These are phyloP conservation scores for Tylochromis polylepis DNA, from an alignment of 2,113 vertebrate genomes.

Conservation along the genomic window DNA sequence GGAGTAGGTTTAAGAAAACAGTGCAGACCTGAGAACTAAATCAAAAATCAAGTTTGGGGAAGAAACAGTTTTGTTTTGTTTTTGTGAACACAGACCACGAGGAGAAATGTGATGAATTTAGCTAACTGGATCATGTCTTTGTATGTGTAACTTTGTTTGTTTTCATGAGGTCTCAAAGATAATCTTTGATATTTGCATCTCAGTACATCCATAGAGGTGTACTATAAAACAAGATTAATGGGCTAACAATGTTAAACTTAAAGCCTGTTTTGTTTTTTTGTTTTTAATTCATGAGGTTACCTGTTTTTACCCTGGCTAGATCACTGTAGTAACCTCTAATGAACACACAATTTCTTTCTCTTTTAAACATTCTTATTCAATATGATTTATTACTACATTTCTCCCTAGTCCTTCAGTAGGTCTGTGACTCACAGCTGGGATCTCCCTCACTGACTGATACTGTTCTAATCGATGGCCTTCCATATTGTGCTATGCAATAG, in stretches of 20 bases:
- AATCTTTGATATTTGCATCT: not conserved
- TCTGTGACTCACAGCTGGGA: not conserved
- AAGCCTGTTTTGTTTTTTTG: too few species aligned
- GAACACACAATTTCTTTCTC: not conserved
- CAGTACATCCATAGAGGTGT: not conserved
- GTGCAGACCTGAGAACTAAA: not conserved
- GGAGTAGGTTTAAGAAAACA: constrained; percentile 2
- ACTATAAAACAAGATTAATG: not conserved
- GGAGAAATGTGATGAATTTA: not conserved
- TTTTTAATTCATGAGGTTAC: not conserved
- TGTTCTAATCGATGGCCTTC: not conserved
- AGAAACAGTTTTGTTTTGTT: not conserved
- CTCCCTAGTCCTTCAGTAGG: not conserved
- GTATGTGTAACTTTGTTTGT: not conserved
- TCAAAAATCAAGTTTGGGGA: not conserved
- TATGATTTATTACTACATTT: not conserved
- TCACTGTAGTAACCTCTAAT: not conserved
- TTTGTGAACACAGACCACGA: not conserved
- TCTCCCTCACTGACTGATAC: not conserved
- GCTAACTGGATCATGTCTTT: not conserved
- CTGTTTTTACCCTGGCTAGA: not conserved
- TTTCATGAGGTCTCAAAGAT: not conserved
- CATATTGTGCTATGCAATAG: not conserved
- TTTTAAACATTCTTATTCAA: not conserved
- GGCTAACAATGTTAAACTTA: not conserved